Base-by-base conservation (phyloP, 2,113 vertebrate species). In the Acrocephalus arundinaceus region DNA sequence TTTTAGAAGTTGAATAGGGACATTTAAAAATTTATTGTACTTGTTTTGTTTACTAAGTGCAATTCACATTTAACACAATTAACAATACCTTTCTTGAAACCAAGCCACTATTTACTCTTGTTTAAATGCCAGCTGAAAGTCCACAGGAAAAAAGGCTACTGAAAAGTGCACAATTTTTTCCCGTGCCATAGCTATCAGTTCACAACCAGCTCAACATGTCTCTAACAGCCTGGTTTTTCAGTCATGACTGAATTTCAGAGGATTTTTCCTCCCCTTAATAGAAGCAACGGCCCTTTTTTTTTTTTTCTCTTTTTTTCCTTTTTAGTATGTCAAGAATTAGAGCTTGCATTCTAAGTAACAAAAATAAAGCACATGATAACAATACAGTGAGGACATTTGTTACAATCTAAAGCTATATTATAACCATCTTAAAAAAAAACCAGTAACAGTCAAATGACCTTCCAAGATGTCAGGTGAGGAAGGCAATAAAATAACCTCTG, bases 111-210 rank as follows among this genome's bases (percentile, higher is more conserved):
- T 3, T 30, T 27, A 51, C 6, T 52, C 31, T 55, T 52, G 9
- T 49, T 89, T 25, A 45, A 48, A 70, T 18, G 13, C 24, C 45
- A 80, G 15, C 35, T 58, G 30, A 1, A 35, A 54, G 31, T n/a
- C 51, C 27, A 21, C 2, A 75, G 6, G 46, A 45, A 13, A 22
- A 84, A 46, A 86, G 16, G 4, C 30, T 33, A 65, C 3, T 31
- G 30, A 33, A 52, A 78, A 88, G 51, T 0, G 0, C 6, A 30
- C 0, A 0, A 2, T 7, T 48, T 62, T 31, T 37, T 30, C 11
- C 11, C 48, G 4, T 21, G 7, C 22, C 63, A 35, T 4, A 37
- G 9, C 6, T 24, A 24, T 22, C 14, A 35, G 15, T 35, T 85
- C 19, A 66, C 23, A 74, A n/a, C 10, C 70, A 74, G 11, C 23